Percentiles rank a stretch among this genome's conserved stretches.
Evolutionary conservation across 2,888 invertebrate species (phyloP).

Genomic region (Pilophorus perplexus): DNA sequence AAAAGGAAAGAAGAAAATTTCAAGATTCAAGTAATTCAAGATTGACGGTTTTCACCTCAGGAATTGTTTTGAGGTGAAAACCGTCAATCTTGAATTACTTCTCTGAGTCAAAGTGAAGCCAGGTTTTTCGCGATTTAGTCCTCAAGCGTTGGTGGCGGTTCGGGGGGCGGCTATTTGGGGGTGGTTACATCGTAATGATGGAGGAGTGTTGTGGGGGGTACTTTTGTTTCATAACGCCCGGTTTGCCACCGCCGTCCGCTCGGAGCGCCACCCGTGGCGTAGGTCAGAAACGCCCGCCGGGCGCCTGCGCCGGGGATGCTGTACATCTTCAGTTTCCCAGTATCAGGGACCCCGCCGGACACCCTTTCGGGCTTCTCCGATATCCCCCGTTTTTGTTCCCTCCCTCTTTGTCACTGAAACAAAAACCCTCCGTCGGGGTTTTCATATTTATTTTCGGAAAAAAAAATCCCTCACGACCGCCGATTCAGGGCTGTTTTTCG

Average conservation of each 20-base stretch:
- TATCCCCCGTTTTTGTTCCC: conserved; percentile 1
- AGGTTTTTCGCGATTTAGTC: too few species aligned
- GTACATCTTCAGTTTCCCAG: conserved; percentile 34
- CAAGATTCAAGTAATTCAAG: too few species aligned
- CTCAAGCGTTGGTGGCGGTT: too few species aligned
- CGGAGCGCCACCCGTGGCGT: not conserved
- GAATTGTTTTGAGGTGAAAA: too few species aligned
- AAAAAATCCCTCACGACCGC: not conserved
- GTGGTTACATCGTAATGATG: too few species aligned
- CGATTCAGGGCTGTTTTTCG: not conserved
- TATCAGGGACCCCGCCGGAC: conserved; percentile 30
- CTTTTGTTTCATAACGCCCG: too few species aligned
- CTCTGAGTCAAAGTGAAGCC: too few species aligned
- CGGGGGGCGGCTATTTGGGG: too few species aligned
- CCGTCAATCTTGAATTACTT: too few species aligned
- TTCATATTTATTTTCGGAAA: not conserved
- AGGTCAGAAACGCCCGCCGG: not conserved
- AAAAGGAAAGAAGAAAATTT: too few species aligned
- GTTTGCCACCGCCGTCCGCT: not conserved
- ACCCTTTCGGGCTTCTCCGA: conserved; percentile 8
- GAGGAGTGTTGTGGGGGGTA: too few species aligned
- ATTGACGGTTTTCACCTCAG: too few species aligned
- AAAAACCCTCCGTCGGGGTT: not conserved
- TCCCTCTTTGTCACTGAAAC: not conserved
- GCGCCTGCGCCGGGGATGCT: conserved; percentile 22